phyloP scores from a whole-genome alignment of 1,140 invertebrate genomes.

The Heterodera schachtii region DNA sequence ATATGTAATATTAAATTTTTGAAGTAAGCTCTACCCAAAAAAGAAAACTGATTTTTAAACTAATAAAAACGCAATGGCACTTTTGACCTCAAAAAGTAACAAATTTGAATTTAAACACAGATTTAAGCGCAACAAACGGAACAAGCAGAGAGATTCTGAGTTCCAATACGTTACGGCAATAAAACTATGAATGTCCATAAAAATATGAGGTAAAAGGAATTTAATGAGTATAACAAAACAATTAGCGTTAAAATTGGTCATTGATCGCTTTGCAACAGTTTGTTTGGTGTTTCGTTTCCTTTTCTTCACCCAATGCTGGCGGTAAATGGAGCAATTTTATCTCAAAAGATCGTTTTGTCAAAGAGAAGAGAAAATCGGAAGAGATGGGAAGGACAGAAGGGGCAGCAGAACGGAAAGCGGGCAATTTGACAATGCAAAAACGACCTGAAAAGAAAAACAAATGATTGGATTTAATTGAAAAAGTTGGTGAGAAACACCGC shows the following conservation, averaged over 20 bases:
- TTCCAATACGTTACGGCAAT: too few relatives aligned
- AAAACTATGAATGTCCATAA: too few relatives aligned
- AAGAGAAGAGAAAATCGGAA: background rate
- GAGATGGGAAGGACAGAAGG: background rate
- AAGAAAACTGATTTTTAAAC: too few relatives aligned
- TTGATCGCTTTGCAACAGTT: background rate
- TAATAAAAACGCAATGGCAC: too few relatives aligned
- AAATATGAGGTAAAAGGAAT: too few relatives aligned
- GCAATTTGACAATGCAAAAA: slow-evolving; percentile 13
- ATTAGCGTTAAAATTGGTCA: background rate
- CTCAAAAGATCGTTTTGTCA: background rate
- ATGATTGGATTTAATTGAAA: background rate
- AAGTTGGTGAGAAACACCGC: background rate
- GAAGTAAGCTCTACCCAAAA: too few relatives aligned
- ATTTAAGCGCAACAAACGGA: too few relatives aligned
- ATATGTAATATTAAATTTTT: too few relatives aligned
- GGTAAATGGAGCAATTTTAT: slow-evolving; percentile 1
- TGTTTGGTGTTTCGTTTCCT: background rate
- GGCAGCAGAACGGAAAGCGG: background rate
- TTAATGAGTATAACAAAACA: too few relatives aligned
- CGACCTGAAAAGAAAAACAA: background rate
- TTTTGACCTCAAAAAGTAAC: too few relatives aligned
- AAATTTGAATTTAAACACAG: too few relatives aligned
- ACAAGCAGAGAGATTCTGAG: too few relatives aligned
- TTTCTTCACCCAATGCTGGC: slow-evolving; percentile 2